Percentiles rank a stretch among this genome's conserved stretches.
Evolutionary conservation across 2,888 invertebrate species (phyloP).

Genomic region (Clusia tigrina): DNA sequence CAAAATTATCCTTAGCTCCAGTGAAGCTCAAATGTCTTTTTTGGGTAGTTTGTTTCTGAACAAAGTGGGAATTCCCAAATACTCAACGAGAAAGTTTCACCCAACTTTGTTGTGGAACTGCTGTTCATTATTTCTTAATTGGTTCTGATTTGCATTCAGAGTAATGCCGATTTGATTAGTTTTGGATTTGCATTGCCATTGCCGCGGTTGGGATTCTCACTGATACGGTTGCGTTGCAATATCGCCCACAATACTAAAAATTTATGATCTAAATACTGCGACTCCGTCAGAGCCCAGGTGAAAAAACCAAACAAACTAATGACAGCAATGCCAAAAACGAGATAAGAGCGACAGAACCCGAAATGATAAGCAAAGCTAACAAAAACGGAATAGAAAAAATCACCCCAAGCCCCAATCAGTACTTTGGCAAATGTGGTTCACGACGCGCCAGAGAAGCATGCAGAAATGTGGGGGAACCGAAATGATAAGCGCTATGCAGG

Average conservation of each 20-base stretch:
- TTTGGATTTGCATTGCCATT: no score
- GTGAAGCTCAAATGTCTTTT: no score
- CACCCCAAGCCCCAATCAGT: constrained; percentile 1
- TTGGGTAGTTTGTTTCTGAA: no score
- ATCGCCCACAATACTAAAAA: constrained; percentile 8
- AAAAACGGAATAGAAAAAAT: not conserved
- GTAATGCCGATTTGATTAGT: no score
- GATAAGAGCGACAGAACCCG: not conserved
- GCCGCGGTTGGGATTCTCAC: no score
- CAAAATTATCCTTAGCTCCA: no score
- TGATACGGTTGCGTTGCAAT: no score
- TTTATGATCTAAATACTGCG: constrained; percentile 2
- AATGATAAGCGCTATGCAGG: not conserved
- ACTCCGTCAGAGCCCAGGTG: constrained; percentile 15
- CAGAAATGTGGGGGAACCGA: not conserved
- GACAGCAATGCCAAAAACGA: not conserved
- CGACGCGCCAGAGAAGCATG: constrained; percentile 14
- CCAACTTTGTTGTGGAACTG: no score
- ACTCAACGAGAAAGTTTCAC: no score
- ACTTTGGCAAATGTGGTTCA: constrained; percentile 26
- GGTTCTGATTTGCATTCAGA: no score
- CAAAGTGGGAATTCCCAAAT: no score
- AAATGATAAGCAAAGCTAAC: not conserved
- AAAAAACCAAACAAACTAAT: constrained; percentile 26
- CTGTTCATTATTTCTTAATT: no score